Evolutionary conservation across 2,797 vertebrate genomes (phyloP), one percentile per base, ranked within the genome.

Genomic region (Notamacropus eugenii): DNA sequence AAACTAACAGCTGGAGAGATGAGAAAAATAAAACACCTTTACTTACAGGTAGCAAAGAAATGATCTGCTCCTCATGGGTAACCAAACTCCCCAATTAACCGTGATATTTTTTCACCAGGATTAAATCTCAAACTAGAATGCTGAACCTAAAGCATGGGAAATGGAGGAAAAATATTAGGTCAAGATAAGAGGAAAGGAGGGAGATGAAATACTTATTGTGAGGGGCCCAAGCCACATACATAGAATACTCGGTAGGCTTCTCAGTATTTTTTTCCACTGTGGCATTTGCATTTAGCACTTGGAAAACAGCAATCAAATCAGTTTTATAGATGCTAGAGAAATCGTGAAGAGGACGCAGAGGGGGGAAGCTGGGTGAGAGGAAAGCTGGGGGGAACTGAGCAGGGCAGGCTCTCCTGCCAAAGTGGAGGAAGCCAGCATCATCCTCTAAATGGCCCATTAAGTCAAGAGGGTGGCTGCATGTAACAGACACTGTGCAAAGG

Each of bases 291-390:
- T 97, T 97, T 97, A 94, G 46, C 93, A 92, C 87, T 95, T 96
- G 95, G 93, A 54, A 98, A 98, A 97, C 93, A 90, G 62, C 93
- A 40, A 94, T 98, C 90, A 97, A 98, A 93, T 97, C 90, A 67
- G 57, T 97, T 97, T 98, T 96, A 55, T 91, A 95, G 91, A 0
- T 93, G 96, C 87, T 95, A 96, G 93, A 96, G 82, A 59, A 95
- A 92, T 97, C 92, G 92, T 97, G 95, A 96, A 91, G 34, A 97
- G 91, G 34, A 55, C 90, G 24, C 92, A 91, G 92, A 96, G 95
- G 93, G 95, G 93, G 93, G 40, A 92, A 95, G 92, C 55, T 55
- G 54, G 67, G 52, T 90, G 95, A 97, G 96, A 93, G 31, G 12
- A 96, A 96, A n/a, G 34, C 34, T 74, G 62, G 62, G n/a, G 14